Percentiles rank a stretch among this genome's conserved stretches.
phyloP scores from a whole-genome alignment of 2,113 vertebrate genomes.

The Todiramphus saurophagus region DNA sequence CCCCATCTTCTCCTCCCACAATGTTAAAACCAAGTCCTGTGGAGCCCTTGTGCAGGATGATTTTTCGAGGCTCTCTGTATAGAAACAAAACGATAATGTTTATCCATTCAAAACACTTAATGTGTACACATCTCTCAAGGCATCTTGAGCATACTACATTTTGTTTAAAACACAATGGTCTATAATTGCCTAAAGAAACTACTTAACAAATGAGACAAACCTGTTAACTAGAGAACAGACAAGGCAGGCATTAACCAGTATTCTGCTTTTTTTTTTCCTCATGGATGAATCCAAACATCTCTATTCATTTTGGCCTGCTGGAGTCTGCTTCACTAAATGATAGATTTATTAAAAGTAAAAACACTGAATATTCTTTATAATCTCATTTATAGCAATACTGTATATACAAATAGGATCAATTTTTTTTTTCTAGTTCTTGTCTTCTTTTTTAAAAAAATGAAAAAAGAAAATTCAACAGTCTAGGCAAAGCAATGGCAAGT shows the following conservation, averaged over 20 bases:
- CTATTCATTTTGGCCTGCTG: neutral
- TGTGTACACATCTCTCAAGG: neutral
- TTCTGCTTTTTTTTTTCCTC: neutral
- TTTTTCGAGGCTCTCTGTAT: conserved; percentile 91
- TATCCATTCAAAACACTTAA: neutral
- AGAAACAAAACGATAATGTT: conserved; percentile 69
- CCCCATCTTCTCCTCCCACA: conserved; percentile 94
- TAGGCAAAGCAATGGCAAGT: neutral
- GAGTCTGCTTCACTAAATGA: neutral
- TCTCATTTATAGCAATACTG: neutral
- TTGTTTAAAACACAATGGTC: neutral
- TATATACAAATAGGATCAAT: neutral
- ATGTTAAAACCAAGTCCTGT: conserved; percentile 98
- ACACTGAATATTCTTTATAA: neutral
- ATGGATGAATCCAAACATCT: neutral
- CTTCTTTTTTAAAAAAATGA: neutral
- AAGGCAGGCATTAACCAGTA: neutral
- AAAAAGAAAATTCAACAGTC: neutral
- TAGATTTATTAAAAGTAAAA: neutral
- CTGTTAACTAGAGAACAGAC: neutral
- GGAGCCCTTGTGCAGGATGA: conserved; percentile 93
- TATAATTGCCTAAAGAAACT: neutral
- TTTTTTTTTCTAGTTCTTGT: neutral
- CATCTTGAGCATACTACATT: neutral
- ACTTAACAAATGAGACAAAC: neutral